Conservation (phyloP, 1,140 invertebrate species). For the Parapsyche elsis region DNA sequence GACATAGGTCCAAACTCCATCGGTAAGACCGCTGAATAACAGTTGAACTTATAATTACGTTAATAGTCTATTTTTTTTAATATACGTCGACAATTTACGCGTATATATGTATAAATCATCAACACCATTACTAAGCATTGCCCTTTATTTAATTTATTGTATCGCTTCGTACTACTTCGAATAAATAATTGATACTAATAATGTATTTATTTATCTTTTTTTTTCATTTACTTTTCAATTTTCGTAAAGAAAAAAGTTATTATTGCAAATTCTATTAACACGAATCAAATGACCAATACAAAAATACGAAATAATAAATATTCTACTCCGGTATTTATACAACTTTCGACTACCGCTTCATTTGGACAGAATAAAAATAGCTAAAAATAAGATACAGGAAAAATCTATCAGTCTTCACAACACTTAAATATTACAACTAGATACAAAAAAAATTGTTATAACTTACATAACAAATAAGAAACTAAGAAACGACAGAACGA, state of each 20-base stretch:
- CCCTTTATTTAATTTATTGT: constrained; percentile 1
- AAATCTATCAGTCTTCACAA: constrained; percentile 57
- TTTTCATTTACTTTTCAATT: neutral
- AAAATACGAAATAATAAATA: constrained; percentile 34
- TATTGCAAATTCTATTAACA: constrained; percentile 29
- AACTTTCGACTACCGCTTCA: constrained; percentile 42
- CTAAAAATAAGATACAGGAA: constrained; percentile 54
- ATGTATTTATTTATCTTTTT: neutral
- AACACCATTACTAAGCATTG: constrained; percentile 12
- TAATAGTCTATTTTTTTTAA: constrained; percentile 25
- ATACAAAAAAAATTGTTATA: constrained; percentile 45
- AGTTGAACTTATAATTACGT: constrained; percentile 35
- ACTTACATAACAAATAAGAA: neutral
- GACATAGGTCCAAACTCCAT: constrained; percentile 46
- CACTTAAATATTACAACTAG: constrained; percentile 54
- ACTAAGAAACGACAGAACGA: neutral
- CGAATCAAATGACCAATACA: constrained; percentile 6
- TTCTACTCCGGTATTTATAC: constrained; percentile 39
- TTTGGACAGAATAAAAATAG: constrained; percentile 56
- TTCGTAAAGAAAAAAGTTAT: constrained; percentile 17
- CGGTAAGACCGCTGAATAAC: constrained; percentile 33
- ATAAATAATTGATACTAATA: constrained; percentile 14
- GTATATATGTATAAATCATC: constrained; percentile 11
- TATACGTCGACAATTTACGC: neutral
- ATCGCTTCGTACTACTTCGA: constrained; percentile 10